phyloP scores from a whole-genome alignment of 2,113 vertebrate genomes.

The Andinoacara biseriatus region DNA sequence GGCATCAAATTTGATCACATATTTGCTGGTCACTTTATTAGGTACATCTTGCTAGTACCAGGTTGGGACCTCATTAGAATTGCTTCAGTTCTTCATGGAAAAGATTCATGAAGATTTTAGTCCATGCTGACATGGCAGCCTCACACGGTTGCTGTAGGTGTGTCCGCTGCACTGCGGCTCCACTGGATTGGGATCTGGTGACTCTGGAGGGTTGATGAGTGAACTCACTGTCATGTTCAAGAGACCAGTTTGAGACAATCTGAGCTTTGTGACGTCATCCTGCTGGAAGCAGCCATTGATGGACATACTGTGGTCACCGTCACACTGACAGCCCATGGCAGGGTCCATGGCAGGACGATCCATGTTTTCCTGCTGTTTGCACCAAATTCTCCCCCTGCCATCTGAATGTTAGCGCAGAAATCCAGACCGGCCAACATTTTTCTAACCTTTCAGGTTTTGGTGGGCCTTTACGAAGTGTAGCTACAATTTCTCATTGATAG shows the following conservation, averaged over 20 bases:
- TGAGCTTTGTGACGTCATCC: not conserved
- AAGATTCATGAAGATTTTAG: not conserved
- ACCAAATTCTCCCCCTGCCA: accelerated
- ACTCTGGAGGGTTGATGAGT: accelerated
- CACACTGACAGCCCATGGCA: not conserved
- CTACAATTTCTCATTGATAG: not conserved
- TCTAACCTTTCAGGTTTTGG: not conserved
- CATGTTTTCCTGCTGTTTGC: accelerated
- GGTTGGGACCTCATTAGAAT: not conserved
- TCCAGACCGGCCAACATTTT: not conserved
- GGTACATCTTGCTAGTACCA: not conserved
- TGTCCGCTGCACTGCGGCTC: not conserved
- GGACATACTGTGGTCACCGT: not conserved
- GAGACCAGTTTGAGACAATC: accelerated
- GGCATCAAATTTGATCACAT: not conserved
- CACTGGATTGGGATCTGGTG: not conserved
- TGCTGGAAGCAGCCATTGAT: not conserved
- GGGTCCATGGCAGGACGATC: accelerated
- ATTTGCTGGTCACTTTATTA: not conserved
- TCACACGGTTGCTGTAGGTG: not conserved
- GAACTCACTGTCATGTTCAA: not conserved
- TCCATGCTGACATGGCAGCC: not conserved
- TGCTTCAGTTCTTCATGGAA: not conserved
- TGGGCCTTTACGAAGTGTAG: accelerated
- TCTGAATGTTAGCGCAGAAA: not conserved